Percentiles rank a stretch among this genome's conserved stretches.
Conservation (phyloP, 2,797 vertebrate species). For the Hydrophis major region DNA sequence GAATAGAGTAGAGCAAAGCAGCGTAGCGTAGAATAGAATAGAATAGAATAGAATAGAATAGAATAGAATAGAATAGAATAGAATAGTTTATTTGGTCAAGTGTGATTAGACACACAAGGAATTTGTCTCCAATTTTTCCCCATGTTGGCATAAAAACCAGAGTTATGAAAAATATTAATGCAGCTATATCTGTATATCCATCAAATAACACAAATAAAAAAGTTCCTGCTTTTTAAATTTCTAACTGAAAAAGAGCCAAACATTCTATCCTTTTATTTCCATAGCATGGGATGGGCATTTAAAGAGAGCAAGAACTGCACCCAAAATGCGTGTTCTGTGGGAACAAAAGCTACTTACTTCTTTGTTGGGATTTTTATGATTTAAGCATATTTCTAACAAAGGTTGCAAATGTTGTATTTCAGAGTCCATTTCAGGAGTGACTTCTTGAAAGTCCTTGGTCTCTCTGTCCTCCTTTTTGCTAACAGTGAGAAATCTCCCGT, state of each 20-base stretch:
- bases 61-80: background rate
- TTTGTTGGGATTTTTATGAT: background rate
- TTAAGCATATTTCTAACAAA: constrained; percentile 3
- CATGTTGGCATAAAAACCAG: background rate
- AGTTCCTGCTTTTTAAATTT: background rate
- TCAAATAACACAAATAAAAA: background rate
- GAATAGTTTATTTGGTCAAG: background rate
- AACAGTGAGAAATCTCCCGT: constrained; percentile 9
- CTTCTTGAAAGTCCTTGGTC: background rate
- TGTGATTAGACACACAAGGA: background rate
- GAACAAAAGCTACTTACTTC: background rate
- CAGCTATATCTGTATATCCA: background rate
- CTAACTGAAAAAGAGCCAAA: background rate
- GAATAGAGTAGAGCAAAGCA: background rate
- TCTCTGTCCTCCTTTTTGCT: background rate
- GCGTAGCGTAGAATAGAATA: background rate
- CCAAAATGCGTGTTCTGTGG: background rate
- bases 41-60: background rate
- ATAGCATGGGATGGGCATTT: background rate
- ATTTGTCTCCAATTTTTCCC: background rate
- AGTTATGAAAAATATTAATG: background rate
- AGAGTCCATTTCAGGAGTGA: constrained; percentile 23
- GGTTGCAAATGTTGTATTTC: background rate
- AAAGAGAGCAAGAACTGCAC: background rate
- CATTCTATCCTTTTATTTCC: background rate